Base-by-base conservation (phyloP, 2,888 invertebrate species). In the Amblyjoppa fuscipennis region DNA sequence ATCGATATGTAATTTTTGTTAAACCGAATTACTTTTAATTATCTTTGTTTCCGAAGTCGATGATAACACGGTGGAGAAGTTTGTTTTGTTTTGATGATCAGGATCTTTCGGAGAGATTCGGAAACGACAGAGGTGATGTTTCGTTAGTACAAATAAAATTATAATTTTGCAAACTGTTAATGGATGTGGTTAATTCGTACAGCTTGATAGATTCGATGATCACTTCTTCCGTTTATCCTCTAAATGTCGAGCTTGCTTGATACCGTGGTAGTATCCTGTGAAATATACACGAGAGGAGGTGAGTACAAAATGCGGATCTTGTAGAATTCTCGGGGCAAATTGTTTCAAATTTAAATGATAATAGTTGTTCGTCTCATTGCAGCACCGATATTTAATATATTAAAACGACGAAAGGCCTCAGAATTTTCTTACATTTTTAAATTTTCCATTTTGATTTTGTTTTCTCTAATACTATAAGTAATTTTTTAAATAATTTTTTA, bases 181-280 rank as follows among this genome's bases (percentile, higher is more conserved):
- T 4, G 73, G 38, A 38, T 61, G 11, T 77, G 53, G 11, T 3
- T 71, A n/a, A 73, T 31, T 81, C 16, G 51, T 76, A 76, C 51
- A 76, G 25, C 38, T 51, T 31, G 16, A 53, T 53, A n/a, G 34
- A 49, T 59, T 45, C 45, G 74, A 76, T 78, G 45, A 41, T 88
- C 79, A 92, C 80, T 91, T 92, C 84, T 90, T 92, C 73, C 89
- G 90, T 45, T 89, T 91, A 4, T 90, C 89, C 51, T 90, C 88
- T 83, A 84, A 89, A 64, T 78, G 88, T 80, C 89, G 90, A 1
- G 91, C 91, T 81, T 93, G 93, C 61, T 93, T 93, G 45, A 93
- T 88, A 31, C 94, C 94, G 56, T 93, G 93, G 88, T 94, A 94
- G 75, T 93, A 94, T 79, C 94, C 94, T 94, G 86, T 0, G 13